Evolutionary conservation across 2,113 vertebrate species (phyloP), one percentile per base, ranked within the genome.

Genomic region (Grantiella picta): DNA sequence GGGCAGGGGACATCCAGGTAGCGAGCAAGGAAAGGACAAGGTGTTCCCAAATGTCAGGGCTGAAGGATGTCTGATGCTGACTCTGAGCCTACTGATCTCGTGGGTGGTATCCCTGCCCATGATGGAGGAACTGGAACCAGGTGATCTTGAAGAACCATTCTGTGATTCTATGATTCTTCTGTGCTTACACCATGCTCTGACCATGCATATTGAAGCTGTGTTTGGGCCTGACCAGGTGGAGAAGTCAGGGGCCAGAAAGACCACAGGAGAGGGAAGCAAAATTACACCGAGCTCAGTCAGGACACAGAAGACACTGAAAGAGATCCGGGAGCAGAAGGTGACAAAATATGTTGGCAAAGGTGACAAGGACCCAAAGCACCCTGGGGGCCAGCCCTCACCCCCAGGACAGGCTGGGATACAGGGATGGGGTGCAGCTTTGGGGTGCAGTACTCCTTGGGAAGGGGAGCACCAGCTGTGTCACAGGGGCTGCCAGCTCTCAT

Each of bases 261-360:
- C 4, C 45, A 33, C 25, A 15, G 40, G 25, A 86, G 65, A 12
- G 44, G 52, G 61, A 56, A 56, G 25, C 17, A 38, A 47, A 75
- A 27, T 24, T 5, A 0, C 3, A 22, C 27, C 7, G 42, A 70
- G 12, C 11, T 71, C 17, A 0, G 17, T 27, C 0, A 0, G 40
- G 63, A 31, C 50, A 22, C 31, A 42, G 49, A 53, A 63, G 36
- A 36, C 0, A 1, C 24, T 6, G 18, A 64, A 19, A 7, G 25
- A 64, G 11, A 72, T 6, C 5, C 4, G 3, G 23, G 35, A 87
- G 44, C 31, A 64, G 53, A 18, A 57, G 31, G 18, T 44, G 38
- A 59, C 13, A 28, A 73, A 72, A 65, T 23, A 49, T 23, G 20
- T 12, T 1, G 2, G 31, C 16, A 29, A 71, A 70, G 29, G 29